Evolutionary conservation across 2,797 vertebrate genomes (phyloP).

Genomic region (Macrochelys suwanniensis): DNA sequence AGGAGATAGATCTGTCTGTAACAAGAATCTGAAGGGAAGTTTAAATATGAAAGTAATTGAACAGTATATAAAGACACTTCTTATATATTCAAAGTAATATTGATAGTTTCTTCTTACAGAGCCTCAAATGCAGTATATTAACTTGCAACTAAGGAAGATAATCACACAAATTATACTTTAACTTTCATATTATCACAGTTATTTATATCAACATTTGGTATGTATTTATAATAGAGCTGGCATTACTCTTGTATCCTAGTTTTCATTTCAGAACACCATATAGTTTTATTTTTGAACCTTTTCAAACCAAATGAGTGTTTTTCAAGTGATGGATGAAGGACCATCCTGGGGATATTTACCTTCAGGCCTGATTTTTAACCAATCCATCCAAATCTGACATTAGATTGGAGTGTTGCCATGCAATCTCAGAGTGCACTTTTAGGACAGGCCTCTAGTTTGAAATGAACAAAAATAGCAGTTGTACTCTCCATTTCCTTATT

Average conservation of each 20-base stretch:
- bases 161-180: not conserved
- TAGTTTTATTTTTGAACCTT: constrained; percentile 17
- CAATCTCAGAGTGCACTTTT: not conserved
- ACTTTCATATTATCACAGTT: not conserved
- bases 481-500: not conserved
- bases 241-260: not conserved
- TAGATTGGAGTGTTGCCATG: not conserved
- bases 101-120: not conserved
- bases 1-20: not conserved
- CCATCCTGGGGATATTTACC: not conserved
- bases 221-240: not conserved
- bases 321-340: not conserved
- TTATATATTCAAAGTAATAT: not conserved
- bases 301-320: not conserved
- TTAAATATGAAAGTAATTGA: not conserved
- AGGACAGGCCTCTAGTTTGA: not conserved
- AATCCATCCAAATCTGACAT: not conserved
- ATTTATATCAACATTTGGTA: not conserved
- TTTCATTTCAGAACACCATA: not conserved
- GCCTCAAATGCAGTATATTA: not conserved
- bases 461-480: not conserved
- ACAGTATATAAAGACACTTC: not conserved
- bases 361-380: not conserved
- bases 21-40: not conserved
- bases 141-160: not conserved